Percentiles rank a stretch among this genome's conserved stretches.
These are phyloP conservation scores for Hypotaenidia okinawae DNA, from an alignment of 2,797 vertebrate species.

Conservation along the genomic window DNA sequence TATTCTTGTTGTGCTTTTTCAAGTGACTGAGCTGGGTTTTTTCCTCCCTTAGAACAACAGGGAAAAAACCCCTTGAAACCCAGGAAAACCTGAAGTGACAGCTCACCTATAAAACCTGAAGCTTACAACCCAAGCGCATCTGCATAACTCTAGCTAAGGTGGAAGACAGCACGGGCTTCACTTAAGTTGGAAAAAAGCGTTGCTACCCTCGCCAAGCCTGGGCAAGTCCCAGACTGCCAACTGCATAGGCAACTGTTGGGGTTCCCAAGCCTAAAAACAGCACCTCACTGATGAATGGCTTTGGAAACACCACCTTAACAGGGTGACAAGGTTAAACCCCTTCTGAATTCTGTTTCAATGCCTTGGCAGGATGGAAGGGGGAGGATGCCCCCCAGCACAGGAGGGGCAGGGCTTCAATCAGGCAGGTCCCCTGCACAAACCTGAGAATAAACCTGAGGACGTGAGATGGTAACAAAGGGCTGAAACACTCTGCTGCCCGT, in stretches of 20 bases:
- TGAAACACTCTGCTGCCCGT: neutral
- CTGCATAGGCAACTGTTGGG: neutral
- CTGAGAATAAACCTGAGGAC: neutral
- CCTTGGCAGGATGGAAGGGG: neutral
- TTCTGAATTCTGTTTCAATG: neutral
- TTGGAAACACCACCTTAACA: neutral
- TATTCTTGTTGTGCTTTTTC: slow-evolving; percentile 24
- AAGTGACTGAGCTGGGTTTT: slow-evolving; percentile 26
- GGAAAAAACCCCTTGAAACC: neutral
- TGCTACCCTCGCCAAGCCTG: neutral
- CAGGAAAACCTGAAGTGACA: slow-evolving; percentile 13
- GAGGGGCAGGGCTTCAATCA: neutral
- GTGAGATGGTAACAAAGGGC: fast-evolving
- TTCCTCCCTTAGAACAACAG: neutral
- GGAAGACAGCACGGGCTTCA: neutral
- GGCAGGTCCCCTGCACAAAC: neutral
- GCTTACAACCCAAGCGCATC: neutral
- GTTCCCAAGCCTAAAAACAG: neutral
- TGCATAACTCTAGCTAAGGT: neutral
- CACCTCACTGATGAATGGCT: neutral
- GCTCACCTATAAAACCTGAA: neutral
- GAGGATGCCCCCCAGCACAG: neutral
- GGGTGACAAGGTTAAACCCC: neutral
- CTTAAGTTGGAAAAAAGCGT: neutral
- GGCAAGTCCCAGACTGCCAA: neutral